Conservation (phyloP, 1,140 invertebrate species). For the Phenacoccus solenopsis region DNA sequence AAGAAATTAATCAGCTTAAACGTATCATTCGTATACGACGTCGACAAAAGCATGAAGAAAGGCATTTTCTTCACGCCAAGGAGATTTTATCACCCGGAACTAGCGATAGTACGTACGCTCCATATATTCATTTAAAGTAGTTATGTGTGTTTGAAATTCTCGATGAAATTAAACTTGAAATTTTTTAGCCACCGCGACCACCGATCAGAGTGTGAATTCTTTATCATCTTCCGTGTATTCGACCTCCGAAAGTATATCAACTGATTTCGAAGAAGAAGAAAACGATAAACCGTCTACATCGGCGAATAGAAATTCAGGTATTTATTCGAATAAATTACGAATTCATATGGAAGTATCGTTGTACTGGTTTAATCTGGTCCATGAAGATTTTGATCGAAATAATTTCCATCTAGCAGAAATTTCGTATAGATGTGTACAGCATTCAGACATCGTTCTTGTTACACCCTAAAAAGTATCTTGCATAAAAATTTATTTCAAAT, state of each 20-base stretch:
- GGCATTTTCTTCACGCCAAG: neutral
- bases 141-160: neutral
- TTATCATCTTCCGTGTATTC: constrained; percentile 38
- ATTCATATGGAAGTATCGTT: too few relatives aligned
- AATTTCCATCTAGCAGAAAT: too few relatives aligned
- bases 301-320: too few relatives aligned
- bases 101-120: neutral
- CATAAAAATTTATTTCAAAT: too few relatives aligned
- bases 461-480: too few relatives aligned
- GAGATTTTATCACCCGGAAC: neutral
- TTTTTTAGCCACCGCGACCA: constrained; percentile 34
- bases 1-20: constrained; percentile 51
- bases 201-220: constrained; percentile 40
- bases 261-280: constrained; percentile 40
- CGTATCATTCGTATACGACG: constrained; percentile 47
- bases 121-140: neutral
- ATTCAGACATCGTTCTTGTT: too few relatives aligned
- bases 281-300: too few relatives aligned
- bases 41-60: constrained; percentile 39
- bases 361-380: too few relatives aligned
- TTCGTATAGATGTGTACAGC: too few relatives aligned
- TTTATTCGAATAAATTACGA: too few relatives aligned
- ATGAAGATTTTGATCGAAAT: too few relatives aligned
- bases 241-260: constrained; percentile 37
- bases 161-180: constrained; percentile 18